Base-by-base conservation (phyloP, 2,113 vertebrate species). In the Pontoporia blainvillei region DNA sequence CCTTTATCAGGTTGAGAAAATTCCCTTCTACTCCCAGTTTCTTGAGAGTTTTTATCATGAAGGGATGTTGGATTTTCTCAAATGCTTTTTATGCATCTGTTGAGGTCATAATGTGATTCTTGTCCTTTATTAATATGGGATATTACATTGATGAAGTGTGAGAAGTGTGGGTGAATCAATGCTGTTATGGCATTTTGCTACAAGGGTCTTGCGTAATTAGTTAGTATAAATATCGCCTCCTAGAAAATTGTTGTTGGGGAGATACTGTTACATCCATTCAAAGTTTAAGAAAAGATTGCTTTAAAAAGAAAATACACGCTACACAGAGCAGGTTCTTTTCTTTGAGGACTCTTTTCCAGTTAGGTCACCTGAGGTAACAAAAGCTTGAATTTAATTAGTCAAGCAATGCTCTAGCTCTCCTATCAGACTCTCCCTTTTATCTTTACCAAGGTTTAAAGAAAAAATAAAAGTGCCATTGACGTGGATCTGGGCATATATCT, bases 351-450 rank as follows among this genome's bases (percentile, higher is more conserved):
- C 44, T 78, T 91, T 91, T 66, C 41, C 34, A 61, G 29, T 71
- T 86, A 57, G 36, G 25, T 27, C 52, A 92, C 21, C 27, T n/a
- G 27, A 69, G 3, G 61, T 75, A 62, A 8, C 8, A 2, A 52
- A 92, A 86, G 31, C 39, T 87, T 88, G 20, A 73, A 39, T 91
- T 86, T 57, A 71, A 96, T 90, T 78, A 89, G 25, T 86, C 44
- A 86, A 52, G 54, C 36, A 72, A 44, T 72, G 15, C 34, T 75
- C 27, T 49, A 62, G 29, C 14, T 61, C n/a, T 9, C 27, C 57
- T 71, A 52, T 66, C 44, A 90, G 39, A 72, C 31, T 76, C 46
- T 88, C 34, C 21, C 4, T 71, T 95, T 83, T 87, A 83, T 78
- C 29, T 97, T 96, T 75, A 25, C 6, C 21, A 85, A 78, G 34